A percentile compares a stretch with the other conserved stretches of the same genome.
Evolutionary conservation across 2,113 vertebrate genomes (phyloP).

Genomic region (Reinhardtius hippoglossoides): DNA sequence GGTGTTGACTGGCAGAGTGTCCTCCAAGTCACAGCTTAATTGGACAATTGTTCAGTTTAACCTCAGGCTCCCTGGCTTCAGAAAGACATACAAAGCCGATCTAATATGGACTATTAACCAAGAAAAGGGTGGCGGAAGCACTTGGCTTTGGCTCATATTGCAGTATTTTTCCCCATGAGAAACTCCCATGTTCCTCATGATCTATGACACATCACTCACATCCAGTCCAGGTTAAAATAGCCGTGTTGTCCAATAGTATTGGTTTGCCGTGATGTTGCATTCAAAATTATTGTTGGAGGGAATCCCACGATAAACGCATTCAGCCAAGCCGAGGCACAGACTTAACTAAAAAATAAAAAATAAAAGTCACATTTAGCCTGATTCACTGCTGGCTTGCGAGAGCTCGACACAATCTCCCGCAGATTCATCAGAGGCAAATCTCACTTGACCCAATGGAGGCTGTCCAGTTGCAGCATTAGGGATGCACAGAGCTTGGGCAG

Average conservation of each 20-base stretch:
- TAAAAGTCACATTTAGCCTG: slow-evolving; percentile 56
- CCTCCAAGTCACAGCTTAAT: slow-evolving; percentile 65
- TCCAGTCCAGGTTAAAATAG: slow-evolving; percentile 4
- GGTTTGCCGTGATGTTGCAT: slow-evolving; percentile 11
- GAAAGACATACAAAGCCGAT: slow-evolving; percentile 22
- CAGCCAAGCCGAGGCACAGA: slow-evolving; percentile 25
- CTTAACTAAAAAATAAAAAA: slow-evolving; percentile 50
- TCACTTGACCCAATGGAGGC: slow-evolving; percentile 78
- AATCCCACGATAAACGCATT: slow-evolving; percentile 4
- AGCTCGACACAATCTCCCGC: slow-evolving; percentile 61
- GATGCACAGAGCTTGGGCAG: slow-evolving; percentile 55
- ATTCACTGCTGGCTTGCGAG: slow-evolving; percentile 46
- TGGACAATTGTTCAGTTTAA: slow-evolving; percentile 66
- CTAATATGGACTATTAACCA: slow-evolving; percentile 36
- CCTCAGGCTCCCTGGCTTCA: slow-evolving; percentile 48
- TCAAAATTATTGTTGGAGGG: neutral
- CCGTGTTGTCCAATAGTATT: slow-evolving; percentile 1
- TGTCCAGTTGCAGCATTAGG: slow-evolving; percentile 73
- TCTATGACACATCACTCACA: slow-evolving; percentile 29
- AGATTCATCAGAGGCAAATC: slow-evolving; percentile 75
- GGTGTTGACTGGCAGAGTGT: slow-evolving; percentile 40
- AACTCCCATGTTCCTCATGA: slow-evolving; percentile 5
- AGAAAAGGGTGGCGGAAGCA: slow-evolving; percentile 39
- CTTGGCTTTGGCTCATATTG: slow-evolving; percentile 19
- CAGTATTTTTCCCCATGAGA: slow-evolving; percentile 8